Evolutionary conservation across 1,140 invertebrate species (phyloP), one percentile per base, ranked within the genome.

Genomic region (Trypoxylus dichotomus): DNA sequence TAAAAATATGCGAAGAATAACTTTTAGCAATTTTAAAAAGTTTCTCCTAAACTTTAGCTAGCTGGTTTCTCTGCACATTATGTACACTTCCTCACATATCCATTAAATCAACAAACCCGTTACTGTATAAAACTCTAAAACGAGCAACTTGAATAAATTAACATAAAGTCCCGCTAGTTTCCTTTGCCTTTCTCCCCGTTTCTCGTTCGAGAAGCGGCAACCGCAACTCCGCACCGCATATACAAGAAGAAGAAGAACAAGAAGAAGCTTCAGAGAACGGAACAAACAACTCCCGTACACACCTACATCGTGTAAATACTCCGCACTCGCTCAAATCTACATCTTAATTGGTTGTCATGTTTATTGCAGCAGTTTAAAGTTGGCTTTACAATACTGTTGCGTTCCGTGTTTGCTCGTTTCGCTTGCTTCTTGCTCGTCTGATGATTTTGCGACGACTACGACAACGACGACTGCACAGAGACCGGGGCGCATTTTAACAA

Each of bases 291-390:
- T 80, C 76, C 79, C 79, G 80, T 83, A 83, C 80, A 82, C 80
- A 82, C 80, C 83, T 82, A 83, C 83, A 82, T 81, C 81, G 81
- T 83, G 81, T 81, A 82, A 83, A 82, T 83, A 83, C 83, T 75
- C 75, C 24, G 21, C 78, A 80, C 78, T 78, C 77, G 79, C 83
- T 83, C 82, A 83, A 85, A 85, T 85, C 84, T 85, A 84, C 84
- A 85, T 85, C 84, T 85, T 85, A 85, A 85, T 85, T 85, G 84
- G 83, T 85, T 85, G 84, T 85, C 84, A 85, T 84, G 84, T 85
- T 85, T 85, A 85, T 85, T 85, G 83, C 83, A 75, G 80, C 60
- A 81, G 79, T 81, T 83, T 83, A 81, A 79, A 83, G 78, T 83
- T 82, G 76, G 79, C 71, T 80, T 80, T 79, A 79, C 78, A 60